A percentile compares a stretch with the other conserved stretches of the same genome.
These are phyloP conservation scores for Stomorhina lunata DNA, from an alignment of 2,888 invertebrate genomes.

Conservation along the genomic window DNA sequence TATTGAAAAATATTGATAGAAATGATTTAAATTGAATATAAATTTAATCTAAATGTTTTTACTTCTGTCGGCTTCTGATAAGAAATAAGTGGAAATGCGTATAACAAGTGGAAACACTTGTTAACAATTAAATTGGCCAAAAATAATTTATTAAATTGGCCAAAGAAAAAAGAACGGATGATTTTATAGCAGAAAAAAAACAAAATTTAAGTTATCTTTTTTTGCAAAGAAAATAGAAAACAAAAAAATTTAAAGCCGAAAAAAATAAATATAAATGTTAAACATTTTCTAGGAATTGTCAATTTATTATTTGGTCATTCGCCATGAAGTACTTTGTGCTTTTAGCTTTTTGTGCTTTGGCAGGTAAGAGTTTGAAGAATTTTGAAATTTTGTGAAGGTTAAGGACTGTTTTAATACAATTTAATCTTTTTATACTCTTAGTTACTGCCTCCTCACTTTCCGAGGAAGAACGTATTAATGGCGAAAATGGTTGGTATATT, in stretches of 20 bases:
- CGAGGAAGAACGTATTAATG: constrained; percentile 61
- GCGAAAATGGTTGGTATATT: constrained; percentile 69
- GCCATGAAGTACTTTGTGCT: constrained; percentile 42
- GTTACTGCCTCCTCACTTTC: constrained; percentile 20
- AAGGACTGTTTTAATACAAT: neutral
- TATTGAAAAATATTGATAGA: no score
- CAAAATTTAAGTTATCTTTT: neutral
- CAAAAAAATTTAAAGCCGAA: neutral
- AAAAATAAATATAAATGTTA: constrained; percentile 36
- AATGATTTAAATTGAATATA: no score
- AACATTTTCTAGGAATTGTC: neutral
- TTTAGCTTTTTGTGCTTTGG: constrained; percentile 7
- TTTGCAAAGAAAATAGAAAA: neutral
- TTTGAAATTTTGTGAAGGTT: neutral
- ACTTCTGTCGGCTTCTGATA: no score
- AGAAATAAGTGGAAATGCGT: neutral
- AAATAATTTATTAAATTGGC: neutral
- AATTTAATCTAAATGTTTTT: no score
- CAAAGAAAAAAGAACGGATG: no score
- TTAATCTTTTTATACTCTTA: neutral
- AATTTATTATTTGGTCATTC: neutral
- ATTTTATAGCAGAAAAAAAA: neutral
- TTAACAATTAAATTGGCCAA: neutral
- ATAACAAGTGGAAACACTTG: neutral
- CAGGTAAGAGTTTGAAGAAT: constrained; percentile 29